Conservation (phyloP, 2,888 invertebrate species). For the Sesamia inferens region DNA sequence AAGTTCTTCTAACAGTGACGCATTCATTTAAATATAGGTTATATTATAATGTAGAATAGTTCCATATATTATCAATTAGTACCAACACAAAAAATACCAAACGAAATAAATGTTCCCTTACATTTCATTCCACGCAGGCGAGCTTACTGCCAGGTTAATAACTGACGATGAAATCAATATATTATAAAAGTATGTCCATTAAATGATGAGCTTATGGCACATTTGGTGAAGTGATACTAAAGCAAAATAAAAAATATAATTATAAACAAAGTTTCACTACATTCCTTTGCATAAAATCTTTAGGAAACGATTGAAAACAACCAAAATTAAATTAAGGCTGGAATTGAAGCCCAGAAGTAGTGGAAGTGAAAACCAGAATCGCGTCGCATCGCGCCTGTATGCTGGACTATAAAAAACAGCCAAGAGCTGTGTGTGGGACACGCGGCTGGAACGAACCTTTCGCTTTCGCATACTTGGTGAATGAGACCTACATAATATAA, state of each 20-base stretch:
- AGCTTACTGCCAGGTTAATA: slow-evolving; percentile 7
- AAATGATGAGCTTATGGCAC: background rate
- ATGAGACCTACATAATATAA: too few species aligned
- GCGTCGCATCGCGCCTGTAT: too few species aligned
- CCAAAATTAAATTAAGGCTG: background rate
- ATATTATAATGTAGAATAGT: too few species aligned
- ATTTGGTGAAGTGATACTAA: too few species aligned
- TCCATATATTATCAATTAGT: background rate
- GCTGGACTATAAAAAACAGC: too few species aligned
- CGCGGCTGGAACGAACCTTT: too few species aligned
- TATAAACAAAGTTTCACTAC: background rate
- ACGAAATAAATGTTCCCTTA: slow-evolving; percentile 7
- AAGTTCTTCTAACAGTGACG: background rate
- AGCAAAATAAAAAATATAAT: too few species aligned
- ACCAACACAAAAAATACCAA: background rate
- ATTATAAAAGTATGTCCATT: slow-evolving; percentile 20
- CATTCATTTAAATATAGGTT: background rate
- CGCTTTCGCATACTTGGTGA: too few species aligned
- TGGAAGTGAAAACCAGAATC: too few species aligned
- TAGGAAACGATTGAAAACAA: background rate
- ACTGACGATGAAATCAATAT: slow-evolving; percentile 36
- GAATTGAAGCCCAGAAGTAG: too few species aligned
- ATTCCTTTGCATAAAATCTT: background rate
- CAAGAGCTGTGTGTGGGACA: too few species aligned
- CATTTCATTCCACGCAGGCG: slow-evolving; percentile 22